Conservation (phyloP, 1,140 invertebrate species). For the Zophobas morio region DNA sequence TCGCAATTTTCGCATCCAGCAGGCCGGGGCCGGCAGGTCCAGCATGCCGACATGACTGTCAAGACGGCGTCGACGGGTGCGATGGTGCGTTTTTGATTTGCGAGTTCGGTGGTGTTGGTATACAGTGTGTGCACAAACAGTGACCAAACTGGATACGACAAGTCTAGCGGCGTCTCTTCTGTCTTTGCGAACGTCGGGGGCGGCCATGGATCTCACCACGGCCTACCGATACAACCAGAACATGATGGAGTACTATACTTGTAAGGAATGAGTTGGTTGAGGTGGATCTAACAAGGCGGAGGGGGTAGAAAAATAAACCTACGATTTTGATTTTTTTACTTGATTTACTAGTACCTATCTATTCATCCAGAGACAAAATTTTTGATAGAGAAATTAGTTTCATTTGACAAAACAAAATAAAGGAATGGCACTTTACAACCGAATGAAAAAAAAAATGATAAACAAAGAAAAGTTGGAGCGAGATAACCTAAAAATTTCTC, state of each 20-base stretch:
- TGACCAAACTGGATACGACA: slow-evolving; percentile 66
- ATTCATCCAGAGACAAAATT: no score
- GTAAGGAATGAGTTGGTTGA: slow-evolving; percentile 75
- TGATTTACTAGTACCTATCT: no score
- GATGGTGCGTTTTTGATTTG: slow-evolving; percentile 13
- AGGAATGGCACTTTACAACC: no score
- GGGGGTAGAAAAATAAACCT: no score
- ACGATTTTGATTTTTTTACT: no score
- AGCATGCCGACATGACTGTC: slow-evolving; percentile 1
- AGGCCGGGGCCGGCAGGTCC: no score
- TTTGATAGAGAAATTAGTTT: no score
- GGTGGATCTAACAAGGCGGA: no score
- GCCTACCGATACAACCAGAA: slow-evolving; percentile 97
- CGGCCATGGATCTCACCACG: slow-evolving; percentile 89
- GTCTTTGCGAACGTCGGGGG: slow-evolving; percentile 62
- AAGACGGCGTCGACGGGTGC: not conserved
- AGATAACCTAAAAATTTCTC: no score
- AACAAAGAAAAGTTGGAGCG: no score
- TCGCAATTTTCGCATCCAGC: slow-evolving; percentile 2
- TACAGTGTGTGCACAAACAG: slow-evolving; percentile 41
- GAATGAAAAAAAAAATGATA: no score
- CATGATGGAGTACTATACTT: slow-evolving; percentile 99
- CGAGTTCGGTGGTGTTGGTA: slow-evolving; percentile 2
- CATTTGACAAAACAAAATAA: no score
- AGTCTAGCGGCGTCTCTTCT: slow-evolving; percentile 64